These are phyloP conservation scores for Tenebrio molitor DNA, from an alignment of 1,140 invertebrate genomes.

Conservation along the genomic window DNA sequence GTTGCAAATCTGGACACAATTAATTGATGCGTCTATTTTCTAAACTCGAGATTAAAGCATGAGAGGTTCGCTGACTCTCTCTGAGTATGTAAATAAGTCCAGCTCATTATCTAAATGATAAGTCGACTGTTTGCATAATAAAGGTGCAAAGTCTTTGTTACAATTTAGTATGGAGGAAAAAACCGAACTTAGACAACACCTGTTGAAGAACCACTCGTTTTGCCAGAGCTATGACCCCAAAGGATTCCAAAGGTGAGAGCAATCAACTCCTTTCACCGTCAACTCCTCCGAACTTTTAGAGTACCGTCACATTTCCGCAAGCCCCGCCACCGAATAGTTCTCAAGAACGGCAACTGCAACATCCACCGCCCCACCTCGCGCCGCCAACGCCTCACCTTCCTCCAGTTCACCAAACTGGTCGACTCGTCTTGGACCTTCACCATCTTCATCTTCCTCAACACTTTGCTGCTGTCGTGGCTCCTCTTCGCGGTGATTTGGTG, in stretches of 20 bases:
- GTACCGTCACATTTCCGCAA: conserved; percentile 47
- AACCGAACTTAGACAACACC: not conserved
- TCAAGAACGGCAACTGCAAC: conserved; percentile 96
- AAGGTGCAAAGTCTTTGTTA: too few relatives aligned
- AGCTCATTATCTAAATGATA: too few relatives aligned
- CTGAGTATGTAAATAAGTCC: too few relatives aligned
- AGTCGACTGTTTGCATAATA: too few relatives aligned
- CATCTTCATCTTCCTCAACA: conserved; percentile 88
- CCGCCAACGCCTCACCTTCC: conserved; percentile 77
- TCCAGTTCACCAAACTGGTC: conserved; percentile 87
- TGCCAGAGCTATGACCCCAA: not conserved
- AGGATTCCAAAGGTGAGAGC: not conserved
- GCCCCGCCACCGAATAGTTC: conserved; percentile 80
- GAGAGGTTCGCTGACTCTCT: too few relatives aligned
- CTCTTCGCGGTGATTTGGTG: conserved; percentile 93
- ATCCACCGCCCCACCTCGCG: conserved; percentile 88
- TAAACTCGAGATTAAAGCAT: too few relatives aligned
- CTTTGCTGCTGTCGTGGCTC: conserved; percentile 92
- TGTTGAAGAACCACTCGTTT: not conserved
- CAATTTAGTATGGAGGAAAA: conserved; percentile 10
- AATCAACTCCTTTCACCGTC: not conserved
- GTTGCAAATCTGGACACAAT: too few relatives aligned
- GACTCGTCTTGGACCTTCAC: conserved; percentile 95
- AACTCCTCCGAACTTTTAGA: not conserved
- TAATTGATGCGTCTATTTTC: too few relatives aligned